Percentiles rank a stretch among this genome's conserved stretches.
Conservation (phyloP, 2,113 vertebrate species). For the Saguinus imperator region DNA sequence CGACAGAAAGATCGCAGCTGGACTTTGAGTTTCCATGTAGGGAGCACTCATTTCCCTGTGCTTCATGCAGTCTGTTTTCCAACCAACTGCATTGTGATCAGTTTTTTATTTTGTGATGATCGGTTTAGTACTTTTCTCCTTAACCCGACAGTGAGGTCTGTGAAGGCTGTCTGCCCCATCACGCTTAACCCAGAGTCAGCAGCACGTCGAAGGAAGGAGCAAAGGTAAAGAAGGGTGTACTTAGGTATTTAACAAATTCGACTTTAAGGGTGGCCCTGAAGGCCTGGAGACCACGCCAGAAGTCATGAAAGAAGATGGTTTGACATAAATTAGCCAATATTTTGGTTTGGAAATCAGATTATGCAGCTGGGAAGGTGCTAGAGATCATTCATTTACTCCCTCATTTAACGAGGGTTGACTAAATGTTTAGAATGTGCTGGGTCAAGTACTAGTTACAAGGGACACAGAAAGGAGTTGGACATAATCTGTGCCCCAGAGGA, state of each 20-base stretch:
- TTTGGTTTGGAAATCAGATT: slow-evolving; percentile 9
- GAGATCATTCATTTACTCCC: not conserved
- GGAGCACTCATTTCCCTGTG: not conserved
- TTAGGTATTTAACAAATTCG: not conserved
- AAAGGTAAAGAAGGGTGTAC: not conserved
- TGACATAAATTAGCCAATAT: not conserved
- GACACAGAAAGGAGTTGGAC: not conserved
- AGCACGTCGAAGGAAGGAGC: not conserved
- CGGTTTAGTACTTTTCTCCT: not conserved
- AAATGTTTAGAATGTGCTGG: not conserved
- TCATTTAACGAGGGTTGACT: not conserved
- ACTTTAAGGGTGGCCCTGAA: not conserved
- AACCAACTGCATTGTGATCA: not conserved
- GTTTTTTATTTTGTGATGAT: not conserved
- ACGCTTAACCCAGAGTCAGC: not conserved
- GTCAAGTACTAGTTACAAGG: not conserved
- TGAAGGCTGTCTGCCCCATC: not conserved
- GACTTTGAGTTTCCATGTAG: not conserved
- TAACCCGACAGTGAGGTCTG: not conserved
- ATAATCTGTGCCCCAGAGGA: not conserved
- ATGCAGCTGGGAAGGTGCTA: not conserved
- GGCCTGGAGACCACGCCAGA: not conserved
- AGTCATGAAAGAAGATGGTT: not conserved
- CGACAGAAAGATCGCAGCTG: not conserved
- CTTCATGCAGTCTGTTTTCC: not conserved